Conservation (phyloP, 1,140 invertebrate genomes). For the Aphis craccivora region DNA sequence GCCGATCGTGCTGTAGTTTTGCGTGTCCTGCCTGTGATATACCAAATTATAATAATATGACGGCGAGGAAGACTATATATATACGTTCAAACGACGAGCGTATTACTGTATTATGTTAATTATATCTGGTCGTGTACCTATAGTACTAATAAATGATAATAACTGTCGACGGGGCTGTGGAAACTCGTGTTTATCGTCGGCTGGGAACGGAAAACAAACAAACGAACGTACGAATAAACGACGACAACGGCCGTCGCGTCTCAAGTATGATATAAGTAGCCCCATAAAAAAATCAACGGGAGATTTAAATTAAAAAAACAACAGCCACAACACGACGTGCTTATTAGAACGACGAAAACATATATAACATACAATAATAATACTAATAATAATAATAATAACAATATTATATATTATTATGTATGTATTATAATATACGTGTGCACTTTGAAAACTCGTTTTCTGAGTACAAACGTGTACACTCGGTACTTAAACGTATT, state of each 20-base stretch:
- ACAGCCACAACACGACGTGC: not conserved
- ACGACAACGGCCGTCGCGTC: not conserved
- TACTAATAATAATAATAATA: not conserved
- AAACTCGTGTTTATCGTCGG: not conserved
- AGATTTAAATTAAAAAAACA: not conserved
- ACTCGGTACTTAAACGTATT: not conserved
- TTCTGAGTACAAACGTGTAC: not conserved
- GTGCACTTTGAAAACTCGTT: not conserved
- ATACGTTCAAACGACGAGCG: not conserved
- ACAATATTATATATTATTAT: not conserved
- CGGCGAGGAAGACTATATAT: not conserved
- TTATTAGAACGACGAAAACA: constrained; percentile 19
- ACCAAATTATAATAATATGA: not conserved
- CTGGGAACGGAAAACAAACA: not conserved
- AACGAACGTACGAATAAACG: not conserved
- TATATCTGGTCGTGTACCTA: not conserved
- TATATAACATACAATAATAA: constrained; percentile 6
- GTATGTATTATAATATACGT: not conserved
- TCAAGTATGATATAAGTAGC: not conserved
- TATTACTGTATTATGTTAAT: not conserved
- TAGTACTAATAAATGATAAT: constrained; percentile 3
- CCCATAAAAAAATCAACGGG: constrained; percentile 5
- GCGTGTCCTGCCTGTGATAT: not conserved
- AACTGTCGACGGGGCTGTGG: not conserved
- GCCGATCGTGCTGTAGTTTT: not conserved